Conservation (phyloP, 2,888 invertebrate species). For the Calephelis perditalis region DNA sequence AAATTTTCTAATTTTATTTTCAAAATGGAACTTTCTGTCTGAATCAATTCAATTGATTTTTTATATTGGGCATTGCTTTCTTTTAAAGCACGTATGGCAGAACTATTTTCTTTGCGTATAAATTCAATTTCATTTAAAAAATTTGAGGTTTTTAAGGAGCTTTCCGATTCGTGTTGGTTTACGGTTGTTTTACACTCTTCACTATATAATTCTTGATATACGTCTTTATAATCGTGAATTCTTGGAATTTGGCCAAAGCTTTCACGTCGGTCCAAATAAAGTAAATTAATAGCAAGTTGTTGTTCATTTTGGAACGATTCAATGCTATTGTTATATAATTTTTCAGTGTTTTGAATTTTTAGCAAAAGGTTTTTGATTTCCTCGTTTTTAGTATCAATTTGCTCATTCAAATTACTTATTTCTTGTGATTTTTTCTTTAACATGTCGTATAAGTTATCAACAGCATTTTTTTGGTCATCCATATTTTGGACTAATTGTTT, state of each 20-base stretch:
- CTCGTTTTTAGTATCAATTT: conserved; percentile 41
- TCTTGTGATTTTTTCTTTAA: conserved; percentile 49
- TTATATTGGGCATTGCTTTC: conserved; percentile 44
- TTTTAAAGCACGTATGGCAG: conserved; percentile 41
- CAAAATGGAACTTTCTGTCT: conserved; percentile 46
- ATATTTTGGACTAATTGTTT: conserved; percentile 38
- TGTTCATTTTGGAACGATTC: conserved; percentile 46
- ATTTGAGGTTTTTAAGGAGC: conserved; percentile 16
- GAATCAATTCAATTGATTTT: conserved; percentile 39
- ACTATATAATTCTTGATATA: conserved; percentile 29
- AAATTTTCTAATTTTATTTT: conserved; percentile 40
- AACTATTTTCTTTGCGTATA: conserved; percentile 42
- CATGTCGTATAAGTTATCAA: conserved; percentile 45
- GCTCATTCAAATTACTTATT: conserved; percentile 43
- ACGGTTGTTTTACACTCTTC: conserved; percentile 26
- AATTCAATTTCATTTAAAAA: conserved; percentile 46
- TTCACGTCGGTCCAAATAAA: conserved; percentile 49
- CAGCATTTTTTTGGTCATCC: conserved; percentile 43
- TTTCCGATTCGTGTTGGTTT: background rate
- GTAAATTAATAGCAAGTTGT: conserved; percentile 37
- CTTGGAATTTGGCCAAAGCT: conserved; percentile 51
- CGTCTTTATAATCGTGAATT: conserved; percentile 42
- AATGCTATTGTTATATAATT: conserved; percentile 40
- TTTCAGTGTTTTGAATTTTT: conserved; percentile 41
- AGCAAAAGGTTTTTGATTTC: conserved; percentile 41